Conservation (phyloP, 2,888 invertebrate species). For the Drosophila kokeensis region DNA sequence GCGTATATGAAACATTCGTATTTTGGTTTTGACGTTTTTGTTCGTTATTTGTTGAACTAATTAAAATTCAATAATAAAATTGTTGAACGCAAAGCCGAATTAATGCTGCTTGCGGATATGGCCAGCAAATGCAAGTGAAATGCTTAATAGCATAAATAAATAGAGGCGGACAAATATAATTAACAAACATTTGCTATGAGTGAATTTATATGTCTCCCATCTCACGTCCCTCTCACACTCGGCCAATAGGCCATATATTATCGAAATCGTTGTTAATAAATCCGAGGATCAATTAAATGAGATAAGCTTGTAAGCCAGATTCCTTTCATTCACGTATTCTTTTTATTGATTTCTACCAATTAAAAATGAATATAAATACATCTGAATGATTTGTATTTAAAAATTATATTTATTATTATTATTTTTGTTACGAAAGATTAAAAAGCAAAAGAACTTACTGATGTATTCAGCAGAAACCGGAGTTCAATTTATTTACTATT, state of each 20-base stretch:
- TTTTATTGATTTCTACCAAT: neutral
- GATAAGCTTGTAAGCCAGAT: conserved; percentile 2
- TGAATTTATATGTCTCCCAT: conserved; percentile 7
- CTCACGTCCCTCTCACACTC: neutral
- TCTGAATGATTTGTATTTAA: neutral
- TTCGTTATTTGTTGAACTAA: conserved; percentile 70
- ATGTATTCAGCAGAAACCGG: neutral
- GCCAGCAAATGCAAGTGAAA: conserved; percentile 34
- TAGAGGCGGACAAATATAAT: conserved; percentile 66
- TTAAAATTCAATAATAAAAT: conserved; percentile 78
- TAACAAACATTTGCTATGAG: conserved; percentile 61
- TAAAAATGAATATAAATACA: neutral
- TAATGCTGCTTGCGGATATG: conserved; percentile 41
- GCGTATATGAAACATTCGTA: conserved; percentile 19
- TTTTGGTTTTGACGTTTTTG: conserved; percentile 40
- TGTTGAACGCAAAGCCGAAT: conserved; percentile 63
- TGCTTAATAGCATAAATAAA: conserved; percentile 73
- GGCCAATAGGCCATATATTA: conserved; percentile 10
- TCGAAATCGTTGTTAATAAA: conserved; percentile 14
- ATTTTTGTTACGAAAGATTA: neutral
- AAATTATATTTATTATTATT: neutral
- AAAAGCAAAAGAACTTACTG: neutral
- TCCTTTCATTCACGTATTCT: no score
- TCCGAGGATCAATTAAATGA: conserved; percentile 2
- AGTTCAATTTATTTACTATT: neutral